Evolutionary conservation across 2,888 invertebrate species (phyloP).

Genomic region (Tachina fera): DNA sequence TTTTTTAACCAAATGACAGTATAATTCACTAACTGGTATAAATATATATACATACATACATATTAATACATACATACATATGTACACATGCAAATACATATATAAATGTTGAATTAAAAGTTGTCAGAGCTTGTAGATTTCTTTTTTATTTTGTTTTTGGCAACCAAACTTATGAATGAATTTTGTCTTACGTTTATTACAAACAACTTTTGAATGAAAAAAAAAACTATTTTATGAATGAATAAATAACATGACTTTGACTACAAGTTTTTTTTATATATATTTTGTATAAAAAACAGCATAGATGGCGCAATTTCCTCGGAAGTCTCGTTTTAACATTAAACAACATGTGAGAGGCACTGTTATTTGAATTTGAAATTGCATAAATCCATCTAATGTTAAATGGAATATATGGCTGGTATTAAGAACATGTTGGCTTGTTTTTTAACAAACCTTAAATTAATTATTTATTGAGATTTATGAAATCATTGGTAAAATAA

Average conservation of each 20-base stretch:
- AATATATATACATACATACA: slow-evolving; percentile 44
- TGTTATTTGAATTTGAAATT: slow-evolving; percentile 28
- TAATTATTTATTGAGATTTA: slow-evolving; percentile 45
- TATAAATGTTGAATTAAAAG: slow-evolving; percentile 68
- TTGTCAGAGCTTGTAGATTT: slow-evolving; percentile 53
- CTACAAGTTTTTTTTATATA: slow-evolving; percentile 61
- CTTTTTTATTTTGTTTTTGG: slow-evolving; percentile 68
- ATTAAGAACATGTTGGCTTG: slow-evolving; percentile 20
- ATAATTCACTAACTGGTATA: slow-evolving; percentile 68
- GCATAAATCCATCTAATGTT: slow-evolving; percentile 22
- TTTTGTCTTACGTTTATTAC: slow-evolving; percentile 73
- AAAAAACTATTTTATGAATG: slow-evolving; percentile 67
- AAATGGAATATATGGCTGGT: slow-evolving; percentile 24
- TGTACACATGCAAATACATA: slow-evolving; percentile 25
- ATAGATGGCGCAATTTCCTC: slow-evolving; percentile 72
- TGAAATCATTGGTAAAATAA: slow-evolving; percentile 24
- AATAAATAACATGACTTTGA: slow-evolving; percentile 70
- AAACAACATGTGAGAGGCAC: slow-evolving; percentile 5
- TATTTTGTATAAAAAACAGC: slow-evolving; percentile 29
- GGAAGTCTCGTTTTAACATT: slow-evolving; percentile 69
- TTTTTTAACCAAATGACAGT: slow-evolving; percentile 61
- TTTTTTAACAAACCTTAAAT: slow-evolving; percentile 37
- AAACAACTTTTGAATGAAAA: slow-evolving; percentile 49
- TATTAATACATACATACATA: too few relatives aligned
- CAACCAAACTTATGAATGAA: slow-evolving; percentile 72